A percentile compares a stretch with the other conserved stretches of the same genome.
phyloP scores from a whole-genome alignment of 35 echinoderm and acorn worm genomes.

The Heliocidaris erythrogramma region DNA sequence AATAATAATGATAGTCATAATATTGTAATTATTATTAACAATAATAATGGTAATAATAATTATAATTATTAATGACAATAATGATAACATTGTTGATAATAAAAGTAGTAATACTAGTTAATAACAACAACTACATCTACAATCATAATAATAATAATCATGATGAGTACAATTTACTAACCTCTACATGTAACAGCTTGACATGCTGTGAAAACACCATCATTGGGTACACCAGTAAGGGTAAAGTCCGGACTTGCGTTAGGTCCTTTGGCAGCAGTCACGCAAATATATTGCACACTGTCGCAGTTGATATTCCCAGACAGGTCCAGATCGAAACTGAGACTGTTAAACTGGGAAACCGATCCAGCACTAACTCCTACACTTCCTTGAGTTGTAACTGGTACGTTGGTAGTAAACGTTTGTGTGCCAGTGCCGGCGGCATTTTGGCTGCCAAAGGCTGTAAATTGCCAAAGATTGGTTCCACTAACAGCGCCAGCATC shows the following conservation, averaged over 20 bases:
- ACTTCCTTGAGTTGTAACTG: not conserved
- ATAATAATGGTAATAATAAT: no score
- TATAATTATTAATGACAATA: not conserved
- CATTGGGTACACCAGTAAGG: conserved; percentile 58
- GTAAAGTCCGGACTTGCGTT: conserved; percentile 51
- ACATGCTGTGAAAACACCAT: conserved; percentile 57
- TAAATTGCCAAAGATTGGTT: conserved; percentile 52
- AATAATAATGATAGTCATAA: no score
- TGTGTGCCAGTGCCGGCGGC: conserved; percentile 38
- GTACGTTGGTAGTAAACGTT: not conserved
- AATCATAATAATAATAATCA: not conserved
- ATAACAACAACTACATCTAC: no score
- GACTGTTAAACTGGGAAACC: not conserved
- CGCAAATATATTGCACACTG: conserved; percentile 66
- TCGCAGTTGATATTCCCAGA: conserved; percentile 46
- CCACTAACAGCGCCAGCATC: conserved; percentile 55
- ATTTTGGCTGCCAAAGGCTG: conserved; percentile 56
- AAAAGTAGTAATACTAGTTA: not conserved
- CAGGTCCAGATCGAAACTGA: conserved; percentile 41
- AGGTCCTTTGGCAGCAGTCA: conserved; percentile 48
- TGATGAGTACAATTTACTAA: not conserved
- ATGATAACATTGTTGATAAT: not conserved
- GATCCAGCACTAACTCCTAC: conserved; percentile 38
- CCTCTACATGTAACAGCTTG: conserved; percentile 59
- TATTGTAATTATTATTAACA: no score